A percentile compares a stretch with the other conserved stretches of the same genome.
These are phyloP conservation scores for Mormyrus proboscirostris DNA, from an alignment of 2,797 vertebrate genomes.

Conservation along the genomic window DNA sequence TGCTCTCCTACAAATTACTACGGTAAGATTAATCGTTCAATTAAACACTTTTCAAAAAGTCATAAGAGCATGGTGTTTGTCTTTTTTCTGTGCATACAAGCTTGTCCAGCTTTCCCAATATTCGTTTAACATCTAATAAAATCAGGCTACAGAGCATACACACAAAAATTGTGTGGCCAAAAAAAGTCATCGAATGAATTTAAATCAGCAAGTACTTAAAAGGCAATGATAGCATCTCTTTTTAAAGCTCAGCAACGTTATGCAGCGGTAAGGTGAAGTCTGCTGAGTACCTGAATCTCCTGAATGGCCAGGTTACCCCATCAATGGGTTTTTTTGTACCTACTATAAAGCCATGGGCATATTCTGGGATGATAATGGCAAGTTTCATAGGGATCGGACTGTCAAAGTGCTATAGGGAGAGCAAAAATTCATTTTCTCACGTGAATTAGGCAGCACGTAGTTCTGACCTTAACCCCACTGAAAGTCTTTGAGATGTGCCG, in stretches of 20 bases:
- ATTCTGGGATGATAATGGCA: neutral
- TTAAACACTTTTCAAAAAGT: slow-evolving; percentile 4
- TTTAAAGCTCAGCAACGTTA: neutral
- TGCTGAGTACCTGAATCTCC: neutral
- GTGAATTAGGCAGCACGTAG: neutral
- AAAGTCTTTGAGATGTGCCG: neutral
- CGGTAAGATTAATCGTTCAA: neutral
- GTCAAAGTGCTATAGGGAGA: neutral
- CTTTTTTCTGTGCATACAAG: neutral
- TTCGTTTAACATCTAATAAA: neutral
- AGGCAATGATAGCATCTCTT: neutral
- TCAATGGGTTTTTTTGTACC: neutral
- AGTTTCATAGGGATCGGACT: neutral
- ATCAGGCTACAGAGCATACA: neutral
- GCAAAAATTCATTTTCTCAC: neutral
- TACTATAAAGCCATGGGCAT: neutral
- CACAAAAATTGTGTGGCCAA: neutral
- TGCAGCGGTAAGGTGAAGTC: neutral
- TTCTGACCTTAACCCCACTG: neutral
- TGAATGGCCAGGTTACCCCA: neutral
- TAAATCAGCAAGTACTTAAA: neutral
- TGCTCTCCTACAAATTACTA: neutral
- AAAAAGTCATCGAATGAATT: neutral
- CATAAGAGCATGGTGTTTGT: neutral
- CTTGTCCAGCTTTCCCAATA: neutral